Evolutionary conservation across 2,113 vertebrate genomes (phyloP).

Genomic region (Ailuropoda melanoleuca): DNA sequence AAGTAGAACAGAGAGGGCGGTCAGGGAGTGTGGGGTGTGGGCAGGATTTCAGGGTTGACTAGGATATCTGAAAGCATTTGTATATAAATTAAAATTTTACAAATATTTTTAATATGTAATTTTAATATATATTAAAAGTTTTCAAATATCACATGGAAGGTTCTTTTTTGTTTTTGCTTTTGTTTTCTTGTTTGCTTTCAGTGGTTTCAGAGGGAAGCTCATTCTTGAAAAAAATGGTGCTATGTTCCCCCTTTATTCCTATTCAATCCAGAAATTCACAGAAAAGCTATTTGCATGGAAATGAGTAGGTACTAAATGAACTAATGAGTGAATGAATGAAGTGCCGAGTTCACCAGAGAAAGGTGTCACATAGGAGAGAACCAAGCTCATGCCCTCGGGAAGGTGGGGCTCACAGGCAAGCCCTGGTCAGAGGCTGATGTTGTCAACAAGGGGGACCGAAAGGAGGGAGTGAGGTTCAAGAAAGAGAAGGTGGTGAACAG

Average conservation of each 20-base stretch:
- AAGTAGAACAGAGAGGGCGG: background rate
- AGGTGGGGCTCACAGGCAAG: background rate
- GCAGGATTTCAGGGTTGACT: rapidly evolving
- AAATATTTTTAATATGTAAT: background rate
- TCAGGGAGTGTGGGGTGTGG: no score
- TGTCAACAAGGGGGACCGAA: rapidly evolving
- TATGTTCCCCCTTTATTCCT: no score
- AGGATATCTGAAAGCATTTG: background rate
- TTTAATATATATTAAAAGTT: background rate
- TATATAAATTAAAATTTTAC: background rate
- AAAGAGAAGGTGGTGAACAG: background rate
- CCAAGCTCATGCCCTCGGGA: background rate
- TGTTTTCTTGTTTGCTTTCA: background rate
- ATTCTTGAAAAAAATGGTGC: background rate
- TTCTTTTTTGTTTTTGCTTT: background rate
- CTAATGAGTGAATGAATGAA: background rate
- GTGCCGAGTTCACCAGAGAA: no score
- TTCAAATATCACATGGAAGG: background rate
- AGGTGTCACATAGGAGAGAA: background rate
- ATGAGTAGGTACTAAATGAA: background rate
- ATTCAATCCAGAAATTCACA: background rate
- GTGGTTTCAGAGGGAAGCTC: background rate
- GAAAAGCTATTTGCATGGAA: background rate
- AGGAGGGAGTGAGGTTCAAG: background rate
- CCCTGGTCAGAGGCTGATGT: rapidly evolving